phyloP scores from a whole-genome alignment of 2,113 vertebrate genomes.

The Cisticola juncidis region DNA sequence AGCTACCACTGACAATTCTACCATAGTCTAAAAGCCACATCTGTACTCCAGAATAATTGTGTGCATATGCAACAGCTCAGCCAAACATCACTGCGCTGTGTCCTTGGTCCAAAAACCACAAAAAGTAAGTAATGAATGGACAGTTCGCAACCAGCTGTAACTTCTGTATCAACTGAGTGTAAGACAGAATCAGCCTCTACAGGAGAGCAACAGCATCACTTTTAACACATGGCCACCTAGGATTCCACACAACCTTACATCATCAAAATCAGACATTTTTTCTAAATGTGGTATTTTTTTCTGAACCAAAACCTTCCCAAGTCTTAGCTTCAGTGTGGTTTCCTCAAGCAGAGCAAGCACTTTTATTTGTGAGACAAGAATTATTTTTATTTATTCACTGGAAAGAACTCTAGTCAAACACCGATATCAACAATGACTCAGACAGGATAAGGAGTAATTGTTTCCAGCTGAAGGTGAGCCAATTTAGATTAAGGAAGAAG shows the following conservation, averaged over 20 bases:
- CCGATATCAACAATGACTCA: fast-evolving
- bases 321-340: neutral
- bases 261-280: neutral
- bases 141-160: neutral
- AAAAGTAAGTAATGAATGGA: neutral
- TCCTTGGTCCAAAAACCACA: neutral
- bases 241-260: neutral
- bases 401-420: neutral
- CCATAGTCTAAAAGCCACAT: neutral
- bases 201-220: neutral
- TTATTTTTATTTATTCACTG: neutral
- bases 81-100: neutral
- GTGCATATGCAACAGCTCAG: neutral
- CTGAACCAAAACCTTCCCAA: neutral
- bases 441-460: neutral
- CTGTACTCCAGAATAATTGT: neutral
- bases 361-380: neutral
- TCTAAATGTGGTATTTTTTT: neutral
- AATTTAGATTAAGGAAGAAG: neutral
- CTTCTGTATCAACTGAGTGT: too few species aligned
- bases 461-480: neutral
- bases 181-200: neutral
- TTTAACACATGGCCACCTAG: neutral
- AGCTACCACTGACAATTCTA: neutral
- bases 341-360: neutral